phyloP scores from a whole-genome alignment of 2,888 invertebrate genomes.

The Caenorhabditis sp. region DNA sequence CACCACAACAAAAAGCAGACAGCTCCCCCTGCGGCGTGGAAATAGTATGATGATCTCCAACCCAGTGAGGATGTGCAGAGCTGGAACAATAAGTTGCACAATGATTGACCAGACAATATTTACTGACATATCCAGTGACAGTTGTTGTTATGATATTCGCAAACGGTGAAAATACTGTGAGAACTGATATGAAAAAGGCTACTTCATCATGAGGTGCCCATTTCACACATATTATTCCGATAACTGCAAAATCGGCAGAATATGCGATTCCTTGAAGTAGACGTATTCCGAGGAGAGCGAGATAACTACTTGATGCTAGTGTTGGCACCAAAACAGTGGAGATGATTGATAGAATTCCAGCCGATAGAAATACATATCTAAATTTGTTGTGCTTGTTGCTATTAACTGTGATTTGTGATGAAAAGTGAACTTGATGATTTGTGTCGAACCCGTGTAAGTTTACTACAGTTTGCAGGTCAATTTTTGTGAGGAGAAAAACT shows the following conservation, averaged over 20 bases:
- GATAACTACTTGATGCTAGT: constrained; percentile 16
- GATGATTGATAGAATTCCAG: constrained; percentile 25
- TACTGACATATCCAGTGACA: constrained; percentile 14
- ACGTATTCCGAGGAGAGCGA: constrained; percentile 15
- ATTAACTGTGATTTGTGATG: no score
- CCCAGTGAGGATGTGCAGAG: constrained; percentile 31
- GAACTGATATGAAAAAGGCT: constrained; percentile 30
- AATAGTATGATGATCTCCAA: constrained; percentile 32
- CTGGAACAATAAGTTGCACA: not conserved
- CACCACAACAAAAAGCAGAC: constrained; percentile 26
- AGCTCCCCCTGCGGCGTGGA: constrained; percentile 23
- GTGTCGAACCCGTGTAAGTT: no score
- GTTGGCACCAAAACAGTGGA: constrained; percentile 28
- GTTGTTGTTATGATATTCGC: constrained; percentile 26
- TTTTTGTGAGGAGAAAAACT: no score
- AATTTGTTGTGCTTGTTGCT: no score
- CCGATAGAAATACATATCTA: constrained; percentile 22
- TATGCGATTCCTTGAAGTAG: constrained; percentile 38
- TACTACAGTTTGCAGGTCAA: no score
- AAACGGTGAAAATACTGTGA: constrained; percentile 33
- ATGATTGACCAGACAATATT: no score
- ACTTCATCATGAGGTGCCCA: constrained; percentile 36
- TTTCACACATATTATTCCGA: constrained; percentile 35
- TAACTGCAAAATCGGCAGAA: constrained; percentile 37
- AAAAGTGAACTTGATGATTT: no score